These are phyloP conservation scores for Pomacea maculata DNA, from an alignment of 1,140 invertebrate species.

Conservation along the genomic window DNA sequence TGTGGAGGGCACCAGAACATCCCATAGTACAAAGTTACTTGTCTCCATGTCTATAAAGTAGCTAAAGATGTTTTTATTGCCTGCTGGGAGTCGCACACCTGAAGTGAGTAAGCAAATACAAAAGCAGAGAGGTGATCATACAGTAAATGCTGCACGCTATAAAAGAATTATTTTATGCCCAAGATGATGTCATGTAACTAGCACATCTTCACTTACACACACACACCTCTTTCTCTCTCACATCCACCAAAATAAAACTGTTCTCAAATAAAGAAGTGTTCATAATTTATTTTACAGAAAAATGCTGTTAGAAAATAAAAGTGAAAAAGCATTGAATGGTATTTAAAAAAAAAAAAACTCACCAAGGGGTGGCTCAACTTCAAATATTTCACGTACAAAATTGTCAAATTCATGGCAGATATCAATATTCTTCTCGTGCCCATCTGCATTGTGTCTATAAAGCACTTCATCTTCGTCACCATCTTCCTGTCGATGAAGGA, in stretches of 20 bases:
- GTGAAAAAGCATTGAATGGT: not conserved
- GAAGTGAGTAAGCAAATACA: not conserved
- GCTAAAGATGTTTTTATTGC: constrained; percentile 61
- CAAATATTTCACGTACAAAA: constrained; percentile 75
- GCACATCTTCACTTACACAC: no score
- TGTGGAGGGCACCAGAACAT: constrained; percentile 60
- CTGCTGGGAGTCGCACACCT: constrained; percentile 64
- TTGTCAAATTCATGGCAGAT: constrained; percentile 76
- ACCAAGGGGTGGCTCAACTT: constrained; percentile 69
- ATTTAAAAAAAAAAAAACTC: constrained; percentile 14
- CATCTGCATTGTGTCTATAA: constrained; percentile 38
- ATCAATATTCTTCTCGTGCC: constrained; percentile 66
- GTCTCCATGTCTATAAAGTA: constrained; percentile 65
- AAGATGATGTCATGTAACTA: no score
- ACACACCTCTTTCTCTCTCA: no score
- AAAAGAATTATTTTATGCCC: no score
- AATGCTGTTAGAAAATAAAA: no score
- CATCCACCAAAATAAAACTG: not conserved
- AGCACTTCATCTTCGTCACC: constrained; percentile 59
- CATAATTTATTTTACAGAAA: not conserved
- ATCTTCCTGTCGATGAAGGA: constrained; percentile 62
- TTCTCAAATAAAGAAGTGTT: not conserved
- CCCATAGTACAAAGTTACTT: constrained; percentile 63
- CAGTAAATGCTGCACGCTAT: no score
- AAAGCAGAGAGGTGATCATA: no score